Evolutionary conservation across 2,888 invertebrate species (phyloP).

Genomic region (Autographa gamma): DNA sequence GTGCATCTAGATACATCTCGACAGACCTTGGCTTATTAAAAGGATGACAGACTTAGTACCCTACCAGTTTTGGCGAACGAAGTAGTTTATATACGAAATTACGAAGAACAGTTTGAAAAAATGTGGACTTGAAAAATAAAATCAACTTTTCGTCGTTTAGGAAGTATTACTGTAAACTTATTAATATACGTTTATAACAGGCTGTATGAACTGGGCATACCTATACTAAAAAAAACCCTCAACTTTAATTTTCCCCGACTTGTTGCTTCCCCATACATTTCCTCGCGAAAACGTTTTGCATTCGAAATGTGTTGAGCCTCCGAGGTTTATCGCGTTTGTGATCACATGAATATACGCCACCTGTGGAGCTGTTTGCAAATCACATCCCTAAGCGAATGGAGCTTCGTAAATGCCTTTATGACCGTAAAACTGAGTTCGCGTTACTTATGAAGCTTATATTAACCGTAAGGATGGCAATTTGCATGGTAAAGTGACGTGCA

Average conservation of each 20-base stretch:
- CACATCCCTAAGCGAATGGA: not conserved
- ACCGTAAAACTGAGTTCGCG: not conserved
- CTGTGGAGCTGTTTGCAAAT: conserved; percentile 2
- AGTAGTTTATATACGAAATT: too few relatives aligned
- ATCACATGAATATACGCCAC: conserved; percentile 1
- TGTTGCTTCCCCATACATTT: conserved; percentile 1
- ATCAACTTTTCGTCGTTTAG: too few relatives aligned
- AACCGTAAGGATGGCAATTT: not conserved
- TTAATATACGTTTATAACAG: too few relatives aligned
- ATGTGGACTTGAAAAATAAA: too few relatives aligned
- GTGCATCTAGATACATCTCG: too few relatives aligned
- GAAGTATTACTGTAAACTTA: too few relatives aligned
- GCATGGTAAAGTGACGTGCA: not conserved
- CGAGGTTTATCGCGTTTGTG: not conserved
- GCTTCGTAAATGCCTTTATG: conserved; percentile 3
- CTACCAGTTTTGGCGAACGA: too few relatives aligned
- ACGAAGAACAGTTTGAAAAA: too few relatives aligned
- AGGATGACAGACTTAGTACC: too few relatives aligned
- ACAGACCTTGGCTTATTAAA: too few relatives aligned
- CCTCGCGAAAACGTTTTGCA: conserved; percentile 1
- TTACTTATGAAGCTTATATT: not conserved
- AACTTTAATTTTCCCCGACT: not conserved
- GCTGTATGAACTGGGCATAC: too few relatives aligned
- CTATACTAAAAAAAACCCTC: not conserved
- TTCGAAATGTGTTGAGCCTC: conserved; percentile 4